Evolutionary conservation across 2,888 invertebrate species (phyloP).

Genomic region (Idaea aversata): DNA sequence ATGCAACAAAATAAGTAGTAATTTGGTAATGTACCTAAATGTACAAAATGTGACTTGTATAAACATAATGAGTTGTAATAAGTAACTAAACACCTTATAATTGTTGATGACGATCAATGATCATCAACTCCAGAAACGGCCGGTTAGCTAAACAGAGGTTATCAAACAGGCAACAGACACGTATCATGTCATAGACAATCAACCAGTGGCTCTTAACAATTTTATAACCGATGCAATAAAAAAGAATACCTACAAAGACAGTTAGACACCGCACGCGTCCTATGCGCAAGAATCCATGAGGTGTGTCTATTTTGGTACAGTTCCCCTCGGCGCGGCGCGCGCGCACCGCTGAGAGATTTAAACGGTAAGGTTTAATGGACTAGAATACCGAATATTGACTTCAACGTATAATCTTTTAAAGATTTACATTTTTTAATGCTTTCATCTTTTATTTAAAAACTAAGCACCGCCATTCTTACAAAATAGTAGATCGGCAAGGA

Average conservation of each 20-base stretch:
- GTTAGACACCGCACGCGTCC: conserved; percentile 45
- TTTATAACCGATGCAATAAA: background rate
- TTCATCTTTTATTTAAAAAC: background rate
- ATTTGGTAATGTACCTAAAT: too few relatives aligned
- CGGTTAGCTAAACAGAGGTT: background rate
- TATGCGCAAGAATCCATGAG: conserved; percentile 56
- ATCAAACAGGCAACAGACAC: background rate
- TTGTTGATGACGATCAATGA: background rate
- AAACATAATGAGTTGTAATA: too few relatives aligned
- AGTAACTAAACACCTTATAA: too few relatives aligned
- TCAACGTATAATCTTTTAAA: conserved; percentile 25
- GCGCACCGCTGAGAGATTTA: conserved; percentile 48
- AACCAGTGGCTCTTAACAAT: conserved; percentile 1
- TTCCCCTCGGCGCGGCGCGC: conserved; percentile 59
- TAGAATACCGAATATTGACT: conserved; percentile 28
- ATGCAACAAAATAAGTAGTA: too few relatives aligned
- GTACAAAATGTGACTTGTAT: too few relatives aligned
- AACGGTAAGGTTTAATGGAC: conserved; percentile 61
- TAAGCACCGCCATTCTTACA: too few relatives aligned
- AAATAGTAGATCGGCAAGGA: too few relatives aligned
- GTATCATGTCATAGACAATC: background rate
- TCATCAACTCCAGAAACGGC: background rate
- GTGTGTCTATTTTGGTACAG: conserved; percentile 62
- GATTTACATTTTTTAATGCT: conserved; percentile 10
- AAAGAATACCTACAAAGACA: conserved; percentile 12